A percentile compares a stretch with the other conserved stretches of the same genome.
phyloP scores from a whole-genome alignment of 2,888 invertebrate species.

The Drosophila yooni region DNA sequence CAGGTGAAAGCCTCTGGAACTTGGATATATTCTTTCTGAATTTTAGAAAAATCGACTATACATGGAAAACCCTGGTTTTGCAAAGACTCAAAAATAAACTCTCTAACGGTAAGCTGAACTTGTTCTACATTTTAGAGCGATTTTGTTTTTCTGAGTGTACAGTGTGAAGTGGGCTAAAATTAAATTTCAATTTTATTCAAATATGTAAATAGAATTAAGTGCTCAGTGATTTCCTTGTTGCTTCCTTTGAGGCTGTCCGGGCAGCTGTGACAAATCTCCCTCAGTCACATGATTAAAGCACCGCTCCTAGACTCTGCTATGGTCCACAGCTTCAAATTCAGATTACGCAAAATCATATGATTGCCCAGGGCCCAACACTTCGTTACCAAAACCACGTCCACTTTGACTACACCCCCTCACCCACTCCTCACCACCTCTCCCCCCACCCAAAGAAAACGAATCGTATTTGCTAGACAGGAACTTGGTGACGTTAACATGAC shows the following conservation, averaged over 20 bases:
- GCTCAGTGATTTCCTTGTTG: slow-evolving; percentile 45
- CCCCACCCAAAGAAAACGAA: neutral
- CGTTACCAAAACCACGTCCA: slow-evolving; percentile 13
- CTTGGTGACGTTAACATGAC: slow-evolving; percentile 27
- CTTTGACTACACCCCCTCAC: neutral
- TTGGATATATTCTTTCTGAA: neutral
- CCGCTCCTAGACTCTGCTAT: neutral
- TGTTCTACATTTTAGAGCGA: neutral
- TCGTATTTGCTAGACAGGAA: slow-evolving; percentile 11
- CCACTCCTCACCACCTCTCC: neutral
- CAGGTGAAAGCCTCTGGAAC: neutral
- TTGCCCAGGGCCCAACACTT: slow-evolving; percentile 16
- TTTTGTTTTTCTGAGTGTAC: neutral
- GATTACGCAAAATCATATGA: slow-evolving; percentile 51
- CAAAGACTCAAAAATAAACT: neutral
- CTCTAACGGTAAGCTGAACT: neutral
- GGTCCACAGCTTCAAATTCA: slow-evolving; percentile 41
- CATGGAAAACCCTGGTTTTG: neutral
- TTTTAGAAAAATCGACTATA: neutral
- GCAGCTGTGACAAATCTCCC: slow-evolving; percentile 55
- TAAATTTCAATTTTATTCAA: slow-evolving; percentile 49
- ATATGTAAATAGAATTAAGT: slow-evolving; percentile 59
- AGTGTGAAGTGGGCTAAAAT: slow-evolving; percentile 20
- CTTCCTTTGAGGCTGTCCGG: slow-evolving; percentile 40
- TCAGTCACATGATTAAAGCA: slow-evolving; percentile 50